Conservation (phyloP, 2,888 invertebrate genomes). For the Sceliomorpha sp. region DNA sequence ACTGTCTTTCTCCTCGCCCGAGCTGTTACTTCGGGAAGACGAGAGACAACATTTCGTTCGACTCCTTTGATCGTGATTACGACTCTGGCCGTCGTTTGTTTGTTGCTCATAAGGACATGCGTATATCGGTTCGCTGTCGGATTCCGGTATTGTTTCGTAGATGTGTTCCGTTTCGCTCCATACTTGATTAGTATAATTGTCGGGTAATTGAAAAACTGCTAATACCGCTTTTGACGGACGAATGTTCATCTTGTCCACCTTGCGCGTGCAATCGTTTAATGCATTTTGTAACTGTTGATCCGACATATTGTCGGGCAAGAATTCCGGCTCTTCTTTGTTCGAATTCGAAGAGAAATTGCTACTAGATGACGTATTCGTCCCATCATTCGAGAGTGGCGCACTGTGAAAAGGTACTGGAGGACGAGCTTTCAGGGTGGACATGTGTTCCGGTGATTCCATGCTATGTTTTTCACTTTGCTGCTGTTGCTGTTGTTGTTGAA, state of each 20-base stretch:
- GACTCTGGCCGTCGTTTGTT: constrained; percentile 25
- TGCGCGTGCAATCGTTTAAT: constrained; percentile 70
- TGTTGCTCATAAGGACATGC: constrained; percentile 83
- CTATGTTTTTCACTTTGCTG: constrained; percentile 64
- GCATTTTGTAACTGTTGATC: constrained; percentile 71
- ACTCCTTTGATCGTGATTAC: constrained; percentile 46
- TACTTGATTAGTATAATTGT: constrained; percentile 71
- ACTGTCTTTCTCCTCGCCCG: constrained; percentile 84
- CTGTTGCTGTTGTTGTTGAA: constrained; percentile 69
- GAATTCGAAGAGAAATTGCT: constrained; percentile 62
- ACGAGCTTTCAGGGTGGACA: constrained; percentile 59
- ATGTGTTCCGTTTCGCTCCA: constrained; percentile 84
- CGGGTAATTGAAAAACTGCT: constrained; percentile 65
- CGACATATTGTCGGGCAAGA: constrained; percentile 12
- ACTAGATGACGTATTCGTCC: constrained; percentile 26
- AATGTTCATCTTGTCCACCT: constrained; percentile 65
- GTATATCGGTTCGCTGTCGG: constrained; percentile 84
- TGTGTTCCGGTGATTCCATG: constrained; percentile 69
- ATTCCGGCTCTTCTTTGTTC: constrained; percentile 62
- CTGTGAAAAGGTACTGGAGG: constrained; percentile 78
- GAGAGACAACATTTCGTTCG: constrained; percentile 68
- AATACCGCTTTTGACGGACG: constrained; percentile 66
- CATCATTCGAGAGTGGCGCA: constrained; percentile 32
- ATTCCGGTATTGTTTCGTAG: constrained; percentile 85
- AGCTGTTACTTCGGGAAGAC: constrained; percentile 79